These are phyloP conservation scores for Xylocampa areola DNA, from an alignment of 2,888 invertebrate species.

Conservation along the genomic window DNA sequence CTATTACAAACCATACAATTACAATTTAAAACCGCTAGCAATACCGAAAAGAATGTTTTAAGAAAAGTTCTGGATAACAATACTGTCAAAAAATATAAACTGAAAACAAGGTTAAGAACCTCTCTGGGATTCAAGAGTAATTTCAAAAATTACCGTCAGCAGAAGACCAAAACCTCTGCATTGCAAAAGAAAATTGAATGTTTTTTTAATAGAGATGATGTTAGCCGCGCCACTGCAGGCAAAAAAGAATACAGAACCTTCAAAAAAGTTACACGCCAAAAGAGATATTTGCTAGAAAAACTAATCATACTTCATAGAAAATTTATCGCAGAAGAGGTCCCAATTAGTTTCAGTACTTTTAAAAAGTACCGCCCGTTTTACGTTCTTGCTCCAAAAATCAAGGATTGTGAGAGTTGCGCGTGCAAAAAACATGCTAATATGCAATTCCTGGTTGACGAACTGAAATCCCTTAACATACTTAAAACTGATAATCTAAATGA, in stretches of 20 bases:
- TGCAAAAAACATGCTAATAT: conserved; percentile 43
- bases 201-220: conserved; percentile 23
- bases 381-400: conserved; percentile 37
- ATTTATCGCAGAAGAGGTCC: conserved; percentile 24
- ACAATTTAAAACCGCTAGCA: too few relatives aligned
- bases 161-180: conserved; percentile 6
- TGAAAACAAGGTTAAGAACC: too few relatives aligned
- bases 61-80: too few relatives aligned
- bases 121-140: conserved; percentile 20
- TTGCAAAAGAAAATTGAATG: conserved; percentile 19
- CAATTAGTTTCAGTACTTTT: conserved; percentile 42
- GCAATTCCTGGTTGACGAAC: conserved; percentile 34
- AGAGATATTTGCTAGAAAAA: conserved; percentile 13
- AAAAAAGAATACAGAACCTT: conserved; percentile 26
- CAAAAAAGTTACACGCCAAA: conserved; percentile 14
- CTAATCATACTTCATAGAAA: conserved; percentile 17
- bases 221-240: conserved; percentile 26
- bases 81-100: too few relatives aligned
- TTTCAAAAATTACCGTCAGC: conserved; percentile 14
- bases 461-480: conserved; percentile 30
- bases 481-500: conserved; percentile 28
- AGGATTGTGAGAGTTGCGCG: conserved; percentile 42
- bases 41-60: too few relatives aligned
- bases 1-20: too few relatives aligned
- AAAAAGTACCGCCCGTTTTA: conserved; percentile 48